Base-by-base conservation (phyloP, 1,140 invertebrate genomes). In the Listronotus oregonensis region DNA sequence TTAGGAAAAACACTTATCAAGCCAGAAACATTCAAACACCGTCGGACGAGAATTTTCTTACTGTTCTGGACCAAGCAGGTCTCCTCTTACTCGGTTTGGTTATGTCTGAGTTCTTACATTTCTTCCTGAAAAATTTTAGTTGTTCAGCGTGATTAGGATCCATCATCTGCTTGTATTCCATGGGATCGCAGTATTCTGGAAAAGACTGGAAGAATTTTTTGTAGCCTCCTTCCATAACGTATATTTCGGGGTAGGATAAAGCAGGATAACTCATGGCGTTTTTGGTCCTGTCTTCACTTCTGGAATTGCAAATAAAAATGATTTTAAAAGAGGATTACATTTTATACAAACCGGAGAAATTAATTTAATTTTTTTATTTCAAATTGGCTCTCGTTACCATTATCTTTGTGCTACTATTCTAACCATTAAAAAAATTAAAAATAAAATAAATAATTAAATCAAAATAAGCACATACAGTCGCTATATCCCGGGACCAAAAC, bases 371-470 rank as follows among this genome's bases (percentile, higher is more conserved):
- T 50, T n/a, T n/a, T n/a, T n/a, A 65, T 54, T 54, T 57, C 49
- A 65, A 52, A 59, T 37, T 43, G 12, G 54, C 40, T n/a, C 37
- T 17, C 69, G 72, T 46, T 44, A 61, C 92, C 4, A 97, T 97
- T 27, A 93, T 97, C 44, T 97, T 84, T 80, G 98, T 92, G 57
- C 93, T 92, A 0, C 95, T 98, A 81, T 98, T 99, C 82, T 99
- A 97, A 80, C 97, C 99, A 77, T 99, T 97, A 77, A 99, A 99
- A 32, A 99, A n/a, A n/a, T n/a, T n/a, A n/a, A n/a, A n/a, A n/a
- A n/a, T n/a, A n/a, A n/a, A n/a, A n/a, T n/a, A n/a, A n/a, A n/a
- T n/a, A n/a, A n/a, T n/a, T n/a, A n/a, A n/a, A n/a, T n/a, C n/a
- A n/a, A n/a, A n/a, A n/a, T n/a, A n/a, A n/a, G n/a, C n/a, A n/a